Evolutionary conservation across 2,797 vertebrate species (phyloP), one percentile per base, ranked within the genome.

Genomic region (Clarias pachynema): DNA sequence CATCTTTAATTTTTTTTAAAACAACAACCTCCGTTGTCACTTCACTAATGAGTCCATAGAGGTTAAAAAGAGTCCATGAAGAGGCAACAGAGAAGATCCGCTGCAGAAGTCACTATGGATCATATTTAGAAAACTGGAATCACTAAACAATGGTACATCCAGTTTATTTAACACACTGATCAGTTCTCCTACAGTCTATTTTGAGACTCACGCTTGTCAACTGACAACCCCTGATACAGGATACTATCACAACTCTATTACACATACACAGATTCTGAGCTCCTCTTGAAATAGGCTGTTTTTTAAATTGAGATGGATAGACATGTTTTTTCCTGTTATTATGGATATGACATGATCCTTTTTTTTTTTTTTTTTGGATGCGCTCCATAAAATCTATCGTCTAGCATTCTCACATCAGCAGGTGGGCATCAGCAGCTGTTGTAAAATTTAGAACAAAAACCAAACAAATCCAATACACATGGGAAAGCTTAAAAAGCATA

Each of bases 381-480:
- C 8, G 57, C 4, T 60, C 8, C 26, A 49, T 26, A 66, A 49
- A 20, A 49, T 62, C 20, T 16, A 37, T 65, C 37, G 62, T 49
- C 40, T 22, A 57, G 31, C 24, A 26, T 63, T 5, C 53, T 65
- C 74, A 63, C 29, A 73, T 24, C 75, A 79, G 68, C 81, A 79
- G 81, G 66, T 78, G 56, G 65, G 56, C 24, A 70, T n/a, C n/a
- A 62, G 29, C 63, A 65, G 73, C 74, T 79, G 75, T 40, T 60
- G 29, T 10, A 1, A 70, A 68, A 57, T 68, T 82, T n/a, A 75
- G 80, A n/a, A 56, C 29, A 69, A 60, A 84, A 34, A 44, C 44
- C 34, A 68, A 68, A 57, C 72, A 78, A 68, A 49, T 63, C 59
- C 31, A 82, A 75, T 68, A 68, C 84, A 78, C 85, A 82, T 10